Conservation (phyloP, 1,140 invertebrate species). For the Ceratoteleas bidentatus region DNA sequence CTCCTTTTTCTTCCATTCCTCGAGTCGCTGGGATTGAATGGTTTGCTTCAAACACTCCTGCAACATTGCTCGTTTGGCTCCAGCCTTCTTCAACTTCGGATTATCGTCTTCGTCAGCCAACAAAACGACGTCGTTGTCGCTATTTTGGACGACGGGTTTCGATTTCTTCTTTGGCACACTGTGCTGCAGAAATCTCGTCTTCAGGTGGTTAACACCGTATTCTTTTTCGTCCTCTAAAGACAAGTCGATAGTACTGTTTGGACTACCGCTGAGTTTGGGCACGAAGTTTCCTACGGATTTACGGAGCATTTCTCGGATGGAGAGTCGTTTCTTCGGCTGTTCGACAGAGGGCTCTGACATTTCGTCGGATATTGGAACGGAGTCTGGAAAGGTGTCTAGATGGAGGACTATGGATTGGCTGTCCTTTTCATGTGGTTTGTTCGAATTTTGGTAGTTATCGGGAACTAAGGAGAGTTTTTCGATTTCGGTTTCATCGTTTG, state of each 20-base stretch:
- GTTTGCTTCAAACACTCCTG: constrained; percentile 84
- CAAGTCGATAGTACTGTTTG: constrained; percentile 83
- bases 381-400: constrained; percentile 13
- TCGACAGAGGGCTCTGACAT: background rate
- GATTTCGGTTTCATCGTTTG: background rate
- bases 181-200: constrained; percentile 84
- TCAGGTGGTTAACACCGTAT: constrained; percentile 82
- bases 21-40: constrained; percentile 83
- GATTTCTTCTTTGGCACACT: constrained; percentile 82
- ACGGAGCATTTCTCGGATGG: constrained; percentile 4
- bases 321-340: constrained; percentile 8
- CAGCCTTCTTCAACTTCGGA: constrained; percentile 82
- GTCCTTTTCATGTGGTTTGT: background rate
- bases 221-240: constrained; percentile 78
- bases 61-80: constrained; percentile 83
- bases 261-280: constrained; percentile 57
- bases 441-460: no score
- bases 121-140: constrained; percentile 69
- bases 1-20: constrained; percentile 85
- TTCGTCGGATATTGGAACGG: background rate
- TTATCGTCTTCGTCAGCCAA: constrained; percentile 50
- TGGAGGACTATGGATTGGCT: constrained; percentile 18
- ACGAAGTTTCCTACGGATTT: constrained; percentile 2
- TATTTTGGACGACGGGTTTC: constrained; percentile 75
- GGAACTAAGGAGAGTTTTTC: no score